Conservation (phyloP, 2,888 invertebrate genomes). For the Molanna angustata region DNA sequence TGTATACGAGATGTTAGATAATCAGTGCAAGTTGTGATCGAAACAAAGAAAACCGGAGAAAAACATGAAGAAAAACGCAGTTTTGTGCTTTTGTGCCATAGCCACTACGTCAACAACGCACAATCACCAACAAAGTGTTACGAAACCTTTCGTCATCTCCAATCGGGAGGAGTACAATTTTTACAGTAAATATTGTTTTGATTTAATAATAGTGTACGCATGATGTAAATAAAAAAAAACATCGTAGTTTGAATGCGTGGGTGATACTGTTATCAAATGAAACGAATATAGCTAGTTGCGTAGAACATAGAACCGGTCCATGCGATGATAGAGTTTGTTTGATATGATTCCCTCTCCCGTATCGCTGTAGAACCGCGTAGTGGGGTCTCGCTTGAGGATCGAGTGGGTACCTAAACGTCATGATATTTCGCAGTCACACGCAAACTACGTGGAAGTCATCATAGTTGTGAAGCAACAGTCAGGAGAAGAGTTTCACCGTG, state of each 20-base stretch:
- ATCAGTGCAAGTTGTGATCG: background rate
- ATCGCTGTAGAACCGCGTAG: slow-evolving; percentile 1
- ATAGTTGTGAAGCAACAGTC: slow-evolving; percentile 8
- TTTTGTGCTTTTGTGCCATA: slow-evolving; percentile 28
- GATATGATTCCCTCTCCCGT: slow-evolving; percentile 16
- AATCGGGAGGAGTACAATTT: slow-evolving; percentile 9
- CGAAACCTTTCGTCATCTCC: slow-evolving; percentile 19
- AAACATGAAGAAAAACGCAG: slow-evolving; percentile 31
- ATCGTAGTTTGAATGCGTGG: too few species aligned
- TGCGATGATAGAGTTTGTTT: too few species aligned
- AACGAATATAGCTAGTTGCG: too few species aligned
- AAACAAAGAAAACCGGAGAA: slow-evolving; percentile 2
- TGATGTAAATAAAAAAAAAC: too few species aligned
- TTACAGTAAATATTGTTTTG: slow-evolving; percentile 20
- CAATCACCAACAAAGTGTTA: slow-evolving; percentile 5
- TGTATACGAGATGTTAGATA: too few species aligned
- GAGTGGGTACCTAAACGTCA: background rate
- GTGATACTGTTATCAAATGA: too few species aligned
- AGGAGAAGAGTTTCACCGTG: too few species aligned
- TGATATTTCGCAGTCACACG: slow-evolving; percentile 3
- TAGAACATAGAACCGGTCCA: too few species aligned
- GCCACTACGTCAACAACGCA: slow-evolving; percentile 17
- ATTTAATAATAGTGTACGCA: too few species aligned
- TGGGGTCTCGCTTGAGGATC: slow-evolving; percentile 10
- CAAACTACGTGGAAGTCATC: slow-evolving; percentile 3